Percentiles rank a stretch among this genome's conserved stretches.
phyloP scores from a whole-genome alignment of 2,888 invertebrate species.

The Eutolmus rufibarbis region DNA sequence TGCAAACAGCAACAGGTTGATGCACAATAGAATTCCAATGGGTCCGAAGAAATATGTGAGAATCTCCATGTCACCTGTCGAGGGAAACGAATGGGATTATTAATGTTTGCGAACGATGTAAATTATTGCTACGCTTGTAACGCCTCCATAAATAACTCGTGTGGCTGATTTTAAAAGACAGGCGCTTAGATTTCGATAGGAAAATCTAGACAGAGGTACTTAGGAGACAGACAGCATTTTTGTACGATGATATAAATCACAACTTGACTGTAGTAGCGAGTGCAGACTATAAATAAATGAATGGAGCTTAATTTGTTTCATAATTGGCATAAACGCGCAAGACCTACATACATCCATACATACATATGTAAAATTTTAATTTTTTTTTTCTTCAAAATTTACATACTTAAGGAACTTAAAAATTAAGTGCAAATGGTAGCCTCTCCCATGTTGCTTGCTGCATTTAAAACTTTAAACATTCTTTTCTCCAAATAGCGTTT shows the following conservation, averaged over 20 bases:
- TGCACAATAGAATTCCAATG: slow-evolving; percentile 77
- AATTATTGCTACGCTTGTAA: not conserved
- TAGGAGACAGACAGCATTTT: not conserved
- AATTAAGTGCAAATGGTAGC: no score
- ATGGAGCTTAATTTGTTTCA: not conserved
- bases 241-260: not conserved
- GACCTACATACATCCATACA: no score
- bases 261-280: not conserved
- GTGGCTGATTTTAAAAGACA: not conserved
- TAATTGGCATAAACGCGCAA: not conserved
- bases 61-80: slow-evolving; percentile 76
- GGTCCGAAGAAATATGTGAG: slow-evolving; percentile 87
- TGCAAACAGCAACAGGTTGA: slow-evolving; percentile 81
- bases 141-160: not conserved
- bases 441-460: no score
- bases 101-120: not conserved
- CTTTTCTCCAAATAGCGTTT: no score
- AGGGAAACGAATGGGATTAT: slow-evolving; percentile 36
- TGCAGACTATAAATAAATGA: not conserved
- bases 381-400: no score
- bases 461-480: no score
- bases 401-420: no score
- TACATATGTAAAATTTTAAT: no score
- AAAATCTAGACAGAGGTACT: not conserved
- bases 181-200: not conserved